These are phyloP conservation scores for Actias luna DNA, from an alignment of 2,888 invertebrate genomes.

Conservation along the genomic window DNA sequence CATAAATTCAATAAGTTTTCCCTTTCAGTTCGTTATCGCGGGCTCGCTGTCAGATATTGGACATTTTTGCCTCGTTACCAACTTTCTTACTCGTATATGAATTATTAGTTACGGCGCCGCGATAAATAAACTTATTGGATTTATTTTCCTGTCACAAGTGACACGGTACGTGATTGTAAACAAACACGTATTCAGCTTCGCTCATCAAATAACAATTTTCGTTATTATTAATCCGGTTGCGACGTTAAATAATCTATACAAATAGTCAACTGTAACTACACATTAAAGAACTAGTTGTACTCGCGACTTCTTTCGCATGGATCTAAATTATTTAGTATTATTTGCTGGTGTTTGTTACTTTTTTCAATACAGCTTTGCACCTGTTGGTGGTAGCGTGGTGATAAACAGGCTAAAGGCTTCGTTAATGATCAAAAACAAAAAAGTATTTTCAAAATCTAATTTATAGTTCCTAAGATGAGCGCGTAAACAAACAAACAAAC, in stretches of 20 bases:
- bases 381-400: no score
- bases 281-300: no score
- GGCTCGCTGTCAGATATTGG: constrained; percentile 1
- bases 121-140: neutral
- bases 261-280: neutral
- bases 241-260: neutral
- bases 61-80: constrained; percentile 8
- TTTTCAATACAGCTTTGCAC: no score
- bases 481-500: no score
- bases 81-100: constrained; percentile 3
- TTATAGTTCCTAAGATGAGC: no score
- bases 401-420: no score
- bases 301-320: no score
- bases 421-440: no score
- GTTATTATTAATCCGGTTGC: no score
- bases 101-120: neutral
- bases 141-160: neutral
- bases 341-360: no score
- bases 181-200: neutral
- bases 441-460: no score
- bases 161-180: neutral
- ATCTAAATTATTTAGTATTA: no score
- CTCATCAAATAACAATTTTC: neutral
- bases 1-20: constrained; percentile 4
- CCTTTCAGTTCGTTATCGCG: neutral